Base-by-base conservation (phyloP, 2,888 invertebrate species). In the Calephelis perditalis region DNA sequence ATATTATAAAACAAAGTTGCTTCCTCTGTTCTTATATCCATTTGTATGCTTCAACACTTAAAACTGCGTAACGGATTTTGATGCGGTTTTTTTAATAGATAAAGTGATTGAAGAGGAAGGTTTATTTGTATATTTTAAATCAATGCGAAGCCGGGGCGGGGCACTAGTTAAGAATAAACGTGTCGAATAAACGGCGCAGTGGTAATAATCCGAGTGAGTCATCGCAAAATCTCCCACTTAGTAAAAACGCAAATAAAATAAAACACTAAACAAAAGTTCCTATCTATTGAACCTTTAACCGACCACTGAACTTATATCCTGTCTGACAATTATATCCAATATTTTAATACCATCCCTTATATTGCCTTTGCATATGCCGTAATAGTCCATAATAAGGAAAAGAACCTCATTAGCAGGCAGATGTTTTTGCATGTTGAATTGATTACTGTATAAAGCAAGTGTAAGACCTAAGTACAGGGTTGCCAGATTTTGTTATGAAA, bases 401-500 rank as follows among this genome's bases (percentile, higher is more conserved):
- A 60, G 49, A 60, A 46, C 76, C 61, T 65, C 63, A 64, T 63
- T 65, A 65, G 15, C 36, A 63, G 52, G 65, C 69, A 67, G 64
- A 63, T 65, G 67, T 68, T 68, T 70, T 70, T 67, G 62, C 62
- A 54, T 82, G 82, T 82, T 79, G 80, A 63, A 66, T 65, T 67
- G 63, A 69, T 70, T 69, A 67, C 63, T 63, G 63, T 65, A 62
- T 55, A 57, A 65, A 57, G 57, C 52, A 35, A 35, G 35, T 52
- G 35, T 8, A 52, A 52, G 49, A 52, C 52, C 35, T 36, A 52
- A 49, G 35, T 40, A 40, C 40, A 40, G 40, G 40, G 40, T 40
- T 40, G 40, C 40, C 40, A 40, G 8, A 5, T 40, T 40, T 6
- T 7, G 4, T 40, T 5, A 8, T 40, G 7, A 8, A 4, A 40